phyloP scores from a whole-genome alignment of 2,113 vertebrate genomes.

The Macquaria ambigua region DNA sequence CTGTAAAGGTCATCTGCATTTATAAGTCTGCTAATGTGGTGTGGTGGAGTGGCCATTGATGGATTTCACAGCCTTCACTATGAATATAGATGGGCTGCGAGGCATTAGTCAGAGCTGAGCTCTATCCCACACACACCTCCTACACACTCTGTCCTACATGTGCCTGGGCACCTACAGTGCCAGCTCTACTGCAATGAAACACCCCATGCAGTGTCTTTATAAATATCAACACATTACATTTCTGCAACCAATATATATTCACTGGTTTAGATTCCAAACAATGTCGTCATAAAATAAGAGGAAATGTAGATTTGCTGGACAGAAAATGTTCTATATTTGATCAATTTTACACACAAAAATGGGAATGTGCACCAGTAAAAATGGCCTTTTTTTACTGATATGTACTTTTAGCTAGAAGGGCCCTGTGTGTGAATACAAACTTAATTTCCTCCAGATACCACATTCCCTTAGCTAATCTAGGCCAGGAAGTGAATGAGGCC shows the following conservation, averaged over 20 bases:
- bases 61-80: conserved; percentile 71
- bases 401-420: neutral
- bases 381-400: neutral
- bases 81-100: conserved; percentile 78
- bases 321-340: neutral
- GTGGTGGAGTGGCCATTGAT: conserved; percentile 72
- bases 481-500: conserved; percentile 69
- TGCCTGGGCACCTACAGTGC: conserved; percentile 58
- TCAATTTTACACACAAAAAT: neutral
- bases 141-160: conserved; percentile 73
- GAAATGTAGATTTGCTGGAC: neutral
- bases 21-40: conserved; percentile 45
- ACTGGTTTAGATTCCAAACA: neutral
- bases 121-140: conserved; percentile 77
- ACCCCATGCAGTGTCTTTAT: conserved; percentile 39
- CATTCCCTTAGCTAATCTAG: conserved; percentile 57
- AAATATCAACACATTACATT: conserved; percentile 47
- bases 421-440: conserved; percentile 20
- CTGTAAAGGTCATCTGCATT: conserved; percentile 65
- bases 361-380: neutral
- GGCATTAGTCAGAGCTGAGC: conserved; percentile 74
- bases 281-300: neutral
- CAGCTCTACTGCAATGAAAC: conserved; percentile 45
- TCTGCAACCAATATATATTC: conserved; percentile 9
- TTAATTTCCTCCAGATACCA: conserved; percentile 63